These are phyloP conservation scores for Callimorpha dominula DNA, from an alignment of 2,888 invertebrate species.

Conservation along the genomic window DNA sequence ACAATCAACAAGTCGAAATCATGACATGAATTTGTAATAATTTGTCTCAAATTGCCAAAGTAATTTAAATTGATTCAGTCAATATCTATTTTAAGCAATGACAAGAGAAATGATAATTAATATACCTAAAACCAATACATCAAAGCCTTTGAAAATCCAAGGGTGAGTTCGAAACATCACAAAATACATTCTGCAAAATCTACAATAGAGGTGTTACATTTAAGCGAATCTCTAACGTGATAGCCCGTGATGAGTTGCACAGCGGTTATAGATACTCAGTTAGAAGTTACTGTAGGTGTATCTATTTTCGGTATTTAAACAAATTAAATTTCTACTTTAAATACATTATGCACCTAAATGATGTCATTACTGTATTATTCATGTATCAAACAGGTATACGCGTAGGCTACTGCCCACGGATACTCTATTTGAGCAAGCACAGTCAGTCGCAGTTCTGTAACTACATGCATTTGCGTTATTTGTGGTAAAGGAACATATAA, in stretches of 20 bases:
- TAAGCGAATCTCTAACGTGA: no score
- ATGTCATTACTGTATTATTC: slow-evolving; percentile 23
- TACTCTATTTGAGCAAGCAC: slow-evolving; percentile 29
- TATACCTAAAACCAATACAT: background rate
- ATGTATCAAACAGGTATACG: slow-evolving; percentile 16
- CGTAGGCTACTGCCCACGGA: slow-evolving; percentile 30
- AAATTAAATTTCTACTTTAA: slow-evolving; percentile 4
- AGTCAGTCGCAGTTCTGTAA: slow-evolving; percentile 27
- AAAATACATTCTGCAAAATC: no score
- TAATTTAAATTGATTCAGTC: background rate
- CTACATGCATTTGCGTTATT: background rate
- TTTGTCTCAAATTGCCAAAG: background rate
- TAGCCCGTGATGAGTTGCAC: background rate
- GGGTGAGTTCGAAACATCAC: no score
- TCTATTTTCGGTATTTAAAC: background rate
- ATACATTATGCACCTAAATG: slow-evolving; percentile 4
- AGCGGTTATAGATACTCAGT: background rate
- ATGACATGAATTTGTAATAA: background rate
- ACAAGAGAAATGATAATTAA: background rate
- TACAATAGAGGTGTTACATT: no score
- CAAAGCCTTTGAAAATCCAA: background rate
- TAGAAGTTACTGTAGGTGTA: background rate
- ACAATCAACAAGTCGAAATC: background rate
- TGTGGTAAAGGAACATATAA: background rate
- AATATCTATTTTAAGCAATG: background rate